phyloP scores from a whole-genome alignment of 2,888 invertebrate species.

The Andrena bicolor region DNA sequence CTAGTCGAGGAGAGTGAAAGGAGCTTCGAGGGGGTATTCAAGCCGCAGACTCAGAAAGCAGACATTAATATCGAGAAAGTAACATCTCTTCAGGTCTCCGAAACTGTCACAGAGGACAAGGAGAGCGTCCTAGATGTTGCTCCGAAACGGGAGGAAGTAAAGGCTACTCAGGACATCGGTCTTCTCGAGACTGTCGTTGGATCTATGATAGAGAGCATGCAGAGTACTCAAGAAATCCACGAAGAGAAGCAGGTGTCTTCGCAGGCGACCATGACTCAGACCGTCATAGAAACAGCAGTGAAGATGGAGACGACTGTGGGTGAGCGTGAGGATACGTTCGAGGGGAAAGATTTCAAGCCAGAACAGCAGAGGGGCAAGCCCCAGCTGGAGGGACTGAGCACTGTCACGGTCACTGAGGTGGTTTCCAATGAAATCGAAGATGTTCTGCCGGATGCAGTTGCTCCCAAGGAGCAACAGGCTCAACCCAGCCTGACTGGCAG shows the following conservation, averaged over 20 bases:
- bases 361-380: conserved; percentile 69
- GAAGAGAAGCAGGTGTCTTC: conserved; percentile 72
- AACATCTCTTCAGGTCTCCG: conserved; percentile 81
- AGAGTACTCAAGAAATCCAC: conserved; percentile 71
- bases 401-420: conserved; percentile 72
- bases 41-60: conserved; percentile 83
- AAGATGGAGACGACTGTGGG: conserved; percentile 79
- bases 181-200: conserved; percentile 73
- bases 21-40: conserved; percentile 81
- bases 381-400: conserved; percentile 69
- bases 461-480: conserved; percentile 74
- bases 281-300: conserved; percentile 72
- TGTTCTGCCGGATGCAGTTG: conserved; percentile 54
- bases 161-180: conserved; percentile 71
- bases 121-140: conserved; percentile 77
- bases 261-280: conserved; percentile 75
- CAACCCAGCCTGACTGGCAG: conserved; percentile 77
- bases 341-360: conserved; percentile 65
- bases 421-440: conserved; percentile 74
- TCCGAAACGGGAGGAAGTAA: conserved; percentile 58
- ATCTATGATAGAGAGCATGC: conserved; percentile 75
- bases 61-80: conserved; percentile 84
- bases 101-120: conserved; percentile 82
- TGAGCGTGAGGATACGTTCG: conserved; percentile 83
- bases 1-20: conserved; percentile 84